These are phyloP conservation scores for Hyphantria cunea DNA, from an alignment of 1,140 invertebrate species.

Conservation along the genomic window DNA sequence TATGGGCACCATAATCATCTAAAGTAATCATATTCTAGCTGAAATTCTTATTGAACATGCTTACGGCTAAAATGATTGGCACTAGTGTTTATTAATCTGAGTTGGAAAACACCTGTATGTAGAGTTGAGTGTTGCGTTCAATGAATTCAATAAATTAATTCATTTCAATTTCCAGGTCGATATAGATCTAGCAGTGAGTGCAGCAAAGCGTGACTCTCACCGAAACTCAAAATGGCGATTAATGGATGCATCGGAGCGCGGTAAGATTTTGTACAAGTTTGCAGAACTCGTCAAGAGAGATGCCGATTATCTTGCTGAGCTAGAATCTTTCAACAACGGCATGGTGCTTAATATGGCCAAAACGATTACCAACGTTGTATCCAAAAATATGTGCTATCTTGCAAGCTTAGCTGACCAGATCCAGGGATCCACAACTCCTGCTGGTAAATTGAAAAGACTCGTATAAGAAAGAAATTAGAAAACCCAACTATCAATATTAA, in stretches of 20 bases:
- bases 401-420: conserved; percentile 85
- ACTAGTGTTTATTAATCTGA: too few relatives aligned
- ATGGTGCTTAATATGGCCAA: conserved; percentile 82
- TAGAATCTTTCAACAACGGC: conserved; percentile 78
- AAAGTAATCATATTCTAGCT: too few relatives aligned
- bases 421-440: conserved; percentile 81
- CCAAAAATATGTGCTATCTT: conserved; percentile 61
- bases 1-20: too few relatives aligned
- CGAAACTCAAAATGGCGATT: conserved; percentile 87
- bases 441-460: conserved; percentile 29
- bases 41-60: too few relatives aligned
- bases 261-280: conserved; percentile 77
- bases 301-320: conserved; percentile 83
- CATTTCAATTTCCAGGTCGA: conserved; percentile 81
- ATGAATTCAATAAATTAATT: too few relatives aligned
- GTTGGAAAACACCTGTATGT: too few relatives aligned
- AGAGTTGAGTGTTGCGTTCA: too few relatives aligned
- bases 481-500: too few relatives aligned
- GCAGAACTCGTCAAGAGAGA: conserved; percentile 88
- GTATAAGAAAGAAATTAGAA: too few relatives aligned
- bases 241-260: conserved; percentile 85
- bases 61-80: too few relatives aligned
- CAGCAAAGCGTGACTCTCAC: conserved; percentile 88
- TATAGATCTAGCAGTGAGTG: conserved; percentile 89
- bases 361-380: conserved; percentile 83